A percentile compares a stretch with the other conserved stretches of the same genome.
Evolutionary conservation across 2,113 vertebrate genomes (phyloP).

Genomic region (Hystrix cristata): DNA sequence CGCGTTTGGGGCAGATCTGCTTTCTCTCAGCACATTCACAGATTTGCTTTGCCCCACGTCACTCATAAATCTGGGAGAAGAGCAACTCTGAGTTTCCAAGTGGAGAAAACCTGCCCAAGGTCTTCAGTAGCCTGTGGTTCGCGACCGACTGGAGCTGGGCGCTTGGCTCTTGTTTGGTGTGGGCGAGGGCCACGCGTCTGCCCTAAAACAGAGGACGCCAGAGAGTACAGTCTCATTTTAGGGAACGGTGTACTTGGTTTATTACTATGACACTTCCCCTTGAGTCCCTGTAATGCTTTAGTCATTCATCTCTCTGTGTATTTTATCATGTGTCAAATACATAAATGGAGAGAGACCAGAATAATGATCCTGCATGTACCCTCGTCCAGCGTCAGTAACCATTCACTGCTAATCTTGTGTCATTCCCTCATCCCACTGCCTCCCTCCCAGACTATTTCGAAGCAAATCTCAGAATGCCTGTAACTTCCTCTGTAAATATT

Average conservation of each 20-base stretch:
- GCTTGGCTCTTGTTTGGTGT: not conserved
- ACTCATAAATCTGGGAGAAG: not conserved
- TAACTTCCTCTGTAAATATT: not conserved
- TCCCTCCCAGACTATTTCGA: not conserved
- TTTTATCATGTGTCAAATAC: not conserved
- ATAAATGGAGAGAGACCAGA: not conserved
- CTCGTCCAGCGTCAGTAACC: rapidly evolving
- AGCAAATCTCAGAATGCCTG: not conserved
- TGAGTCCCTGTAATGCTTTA: not conserved
- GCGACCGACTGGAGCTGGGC: no score
- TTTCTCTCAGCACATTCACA: not conserved
- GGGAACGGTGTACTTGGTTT: not conserved
- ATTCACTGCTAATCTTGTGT: rapidly evolving
- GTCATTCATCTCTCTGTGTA: not conserved
- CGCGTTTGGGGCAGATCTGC: not conserved
- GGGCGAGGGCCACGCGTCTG: not conserved
- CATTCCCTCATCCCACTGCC: no score
- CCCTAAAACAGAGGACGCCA: not conserved
- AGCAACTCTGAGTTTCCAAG: not conserved
- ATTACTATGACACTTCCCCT: not conserved
- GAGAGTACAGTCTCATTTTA: not conserved
- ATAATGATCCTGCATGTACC: rapidly evolving
- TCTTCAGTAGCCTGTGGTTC: not conserved
- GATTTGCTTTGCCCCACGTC: no score
- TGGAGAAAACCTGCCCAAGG: not conserved